A percentile compares a stretch with the other conserved stretches of the same genome.
Evolutionary conservation across 2,888 invertebrate species (phyloP).

Genomic region (Drosophila kokeensis): DNA sequence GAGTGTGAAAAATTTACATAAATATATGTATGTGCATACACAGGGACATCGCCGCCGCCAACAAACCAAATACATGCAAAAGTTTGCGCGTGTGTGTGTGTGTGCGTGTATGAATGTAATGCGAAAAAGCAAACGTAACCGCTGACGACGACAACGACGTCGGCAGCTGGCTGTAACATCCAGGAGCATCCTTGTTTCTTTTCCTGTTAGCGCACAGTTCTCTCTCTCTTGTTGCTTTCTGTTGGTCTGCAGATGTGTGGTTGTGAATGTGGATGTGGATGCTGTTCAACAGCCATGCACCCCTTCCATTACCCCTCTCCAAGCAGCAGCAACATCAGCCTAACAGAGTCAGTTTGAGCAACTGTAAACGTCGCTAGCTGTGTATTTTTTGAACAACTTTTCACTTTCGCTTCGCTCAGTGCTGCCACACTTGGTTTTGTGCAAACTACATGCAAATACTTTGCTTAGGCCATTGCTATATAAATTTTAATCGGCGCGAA

Average conservation of each 20-base stretch:
- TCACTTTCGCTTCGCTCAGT: conserved; percentile 46
- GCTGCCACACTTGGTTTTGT: conserved; percentile 26
- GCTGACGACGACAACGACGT: conserved; percentile 53
- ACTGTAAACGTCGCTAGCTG: conserved; percentile 35
- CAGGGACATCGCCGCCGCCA: conserved; percentile 58
- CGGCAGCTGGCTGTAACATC: conserved; percentile 58
- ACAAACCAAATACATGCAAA: conserved; percentile 47
- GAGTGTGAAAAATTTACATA: conserved; percentile 65
- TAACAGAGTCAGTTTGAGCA: conserved; percentile 30
- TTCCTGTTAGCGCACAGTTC: conserved; percentile 57
- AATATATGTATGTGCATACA: conserved; percentile 48
- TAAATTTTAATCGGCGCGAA: conserved; percentile 32
- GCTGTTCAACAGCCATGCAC: conserved; percentile 56
- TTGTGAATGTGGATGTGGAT: conserved; percentile 47
- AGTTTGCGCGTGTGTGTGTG: conserved; percentile 11
- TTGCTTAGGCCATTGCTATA: conserved; percentile 33
- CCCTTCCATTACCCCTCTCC: conserved; percentile 17
- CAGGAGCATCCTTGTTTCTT: conserved; percentile 67
- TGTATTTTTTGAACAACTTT: conserved; percentile 60
- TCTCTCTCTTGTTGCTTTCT: conserved; percentile 41
- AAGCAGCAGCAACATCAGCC: conserved; percentile 6
- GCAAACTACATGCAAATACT: conserved; percentile 24
- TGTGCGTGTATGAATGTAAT: conserved; percentile 40
- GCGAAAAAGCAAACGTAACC: conserved; percentile 72
- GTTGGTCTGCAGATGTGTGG: conserved; percentile 39